phyloP scores from a whole-genome alignment of 2,888 invertebrate genomes.

The Cataglyphis altisquamis region DNA sequence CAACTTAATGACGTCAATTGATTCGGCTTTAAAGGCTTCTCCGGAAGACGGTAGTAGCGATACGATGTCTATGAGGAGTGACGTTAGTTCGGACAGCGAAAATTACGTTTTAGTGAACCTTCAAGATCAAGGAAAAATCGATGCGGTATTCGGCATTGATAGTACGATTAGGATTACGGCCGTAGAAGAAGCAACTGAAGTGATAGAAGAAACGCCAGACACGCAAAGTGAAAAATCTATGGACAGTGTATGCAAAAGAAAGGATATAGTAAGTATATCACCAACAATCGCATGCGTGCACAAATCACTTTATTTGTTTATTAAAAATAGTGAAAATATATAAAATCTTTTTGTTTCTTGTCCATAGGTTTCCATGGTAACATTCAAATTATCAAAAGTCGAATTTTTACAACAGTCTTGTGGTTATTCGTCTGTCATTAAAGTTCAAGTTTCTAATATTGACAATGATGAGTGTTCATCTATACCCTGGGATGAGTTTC shows the following conservation, averaged over 20 bases:
- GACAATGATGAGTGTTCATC: constrained; percentile 94
- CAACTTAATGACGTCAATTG: constrained; percentile 94
- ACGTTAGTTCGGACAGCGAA: constrained; percentile 95
- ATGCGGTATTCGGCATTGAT: constrained; percentile 87
- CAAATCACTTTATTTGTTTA: not conserved
- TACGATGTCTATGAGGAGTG: constrained; percentile 92
- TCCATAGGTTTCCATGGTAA: constrained; percentile 87
- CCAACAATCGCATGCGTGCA: not conserved
- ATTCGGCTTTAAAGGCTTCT: constrained; percentile 92
- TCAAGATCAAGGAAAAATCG: constrained; percentile 88
- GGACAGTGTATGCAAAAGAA: constrained; percentile 92
- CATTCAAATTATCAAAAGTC: constrained; percentile 91
- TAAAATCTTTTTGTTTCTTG: constrained; percentile 29
- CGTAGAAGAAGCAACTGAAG: constrained; percentile 95
- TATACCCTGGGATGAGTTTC: constrained; percentile 98
- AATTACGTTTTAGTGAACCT: constrained; percentile 93
- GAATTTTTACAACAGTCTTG: constrained; percentile 91
- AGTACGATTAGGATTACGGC: constrained; percentile 82
- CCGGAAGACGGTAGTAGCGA: constrained; percentile 92
- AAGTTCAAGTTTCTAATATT: constrained; percentile 91
- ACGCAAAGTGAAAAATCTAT: constrained; percentile 95
- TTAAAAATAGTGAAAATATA: not conserved
- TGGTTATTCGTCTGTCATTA: constrained; percentile 90
- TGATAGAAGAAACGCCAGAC: constrained; percentile 92
- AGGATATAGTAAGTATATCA: constrained; percentile 90